Conservation (phyloP, 2,797 vertebrate genomes). For the Mormyrops boulengeri region DNA sequence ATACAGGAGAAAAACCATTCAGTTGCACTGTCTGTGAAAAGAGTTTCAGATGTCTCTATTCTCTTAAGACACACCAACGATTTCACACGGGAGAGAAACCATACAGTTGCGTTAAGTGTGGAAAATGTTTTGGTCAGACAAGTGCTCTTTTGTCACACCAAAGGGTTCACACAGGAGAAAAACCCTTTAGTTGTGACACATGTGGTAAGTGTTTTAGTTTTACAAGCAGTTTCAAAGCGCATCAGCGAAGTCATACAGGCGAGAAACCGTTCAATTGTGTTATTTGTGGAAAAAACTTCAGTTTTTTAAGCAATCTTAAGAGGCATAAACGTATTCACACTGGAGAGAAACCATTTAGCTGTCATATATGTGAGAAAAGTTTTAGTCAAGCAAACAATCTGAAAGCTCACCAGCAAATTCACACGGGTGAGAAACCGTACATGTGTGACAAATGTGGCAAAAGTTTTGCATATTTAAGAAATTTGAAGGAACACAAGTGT, state of each 20-base stretch:
- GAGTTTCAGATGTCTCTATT: constrained; percentile 47
- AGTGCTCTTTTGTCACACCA: constrained; percentile 60
- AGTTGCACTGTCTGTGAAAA: constrained; percentile 26
- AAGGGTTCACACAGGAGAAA: constrained; percentile 56
- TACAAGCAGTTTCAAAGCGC: constrained; percentile 34
- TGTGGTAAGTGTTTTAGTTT: constrained; percentile 40
- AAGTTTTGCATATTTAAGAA: constrained; percentile 40
- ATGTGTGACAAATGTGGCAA: constrained; percentile 54
- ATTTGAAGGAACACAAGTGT: constrained; percentile 43
- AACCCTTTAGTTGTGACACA: constrained; percentile 28
- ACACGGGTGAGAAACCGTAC: constrained; percentile 62
- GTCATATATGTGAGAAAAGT: constrained; percentile 53
- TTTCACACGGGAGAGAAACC: constrained; percentile 57
- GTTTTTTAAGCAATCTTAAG: constrained; percentile 58
- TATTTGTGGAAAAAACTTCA: constrained; percentile 59
- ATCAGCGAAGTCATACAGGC: constrained; percentile 57
- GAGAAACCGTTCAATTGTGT: constrained; percentile 65
- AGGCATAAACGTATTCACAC: constrained; percentile 49
- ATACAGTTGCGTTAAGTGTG: constrained; percentile 57
- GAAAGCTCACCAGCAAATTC: constrained; percentile 67
- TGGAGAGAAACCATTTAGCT: constrained; percentile 54
- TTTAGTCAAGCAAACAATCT: constrained; percentile 66
- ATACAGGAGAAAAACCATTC: constrained; percentile 24
- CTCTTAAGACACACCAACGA: constrained; percentile 51
- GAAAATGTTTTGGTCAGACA: constrained; percentile 63